phyloP scores from a whole-genome alignment of 2,888 invertebrate species.

The Pasiphila rectangulata region DNA sequence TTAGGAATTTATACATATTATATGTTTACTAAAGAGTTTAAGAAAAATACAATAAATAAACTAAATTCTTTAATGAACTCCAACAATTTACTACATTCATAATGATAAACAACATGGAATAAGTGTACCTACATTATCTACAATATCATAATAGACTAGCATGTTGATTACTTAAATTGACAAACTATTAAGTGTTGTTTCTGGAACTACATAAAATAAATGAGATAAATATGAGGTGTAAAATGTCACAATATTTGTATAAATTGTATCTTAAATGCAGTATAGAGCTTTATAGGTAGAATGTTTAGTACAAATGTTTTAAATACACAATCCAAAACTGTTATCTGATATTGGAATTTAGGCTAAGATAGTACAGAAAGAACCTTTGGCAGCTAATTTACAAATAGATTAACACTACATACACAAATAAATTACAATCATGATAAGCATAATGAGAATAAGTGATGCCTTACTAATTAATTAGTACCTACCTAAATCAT shows the following conservation, averaged over 20 bases:
- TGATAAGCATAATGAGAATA: conserved; percentile 24
- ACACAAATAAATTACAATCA: conserved; percentile 14
- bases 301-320: conserved; percentile 1
- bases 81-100: conserved; percentile 29
- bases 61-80: conserved; percentile 31
- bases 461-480: conserved; percentile 39
- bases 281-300: background rate
- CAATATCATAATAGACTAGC: conserved; percentile 31
- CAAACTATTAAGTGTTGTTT: conserved; percentile 17
- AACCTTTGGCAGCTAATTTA: conserved; percentile 26
- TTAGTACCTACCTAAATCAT: conserved; percentile 33
- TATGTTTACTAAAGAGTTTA: background rate
- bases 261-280: conserved; percentile 15
- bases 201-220: conserved; percentile 16
- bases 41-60: conserved; percentile 17
- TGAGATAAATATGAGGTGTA: conserved; percentile 1
- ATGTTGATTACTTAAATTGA: conserved; percentile 22
- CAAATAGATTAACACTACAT: conserved; percentile 5
- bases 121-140: conserved; percentile 19
- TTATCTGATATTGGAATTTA: conserved; percentile 1
- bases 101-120: conserved; percentile 23
- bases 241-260: background rate
- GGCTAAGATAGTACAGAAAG: conserved; percentile 8
- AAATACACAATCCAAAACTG: conserved; percentile 2
- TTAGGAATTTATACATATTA: too few species aligned